These are phyloP conservation scores for Malacosoma neustria DNA, from an alignment of 2,888 invertebrate species.

Conservation along the genomic window DNA sequence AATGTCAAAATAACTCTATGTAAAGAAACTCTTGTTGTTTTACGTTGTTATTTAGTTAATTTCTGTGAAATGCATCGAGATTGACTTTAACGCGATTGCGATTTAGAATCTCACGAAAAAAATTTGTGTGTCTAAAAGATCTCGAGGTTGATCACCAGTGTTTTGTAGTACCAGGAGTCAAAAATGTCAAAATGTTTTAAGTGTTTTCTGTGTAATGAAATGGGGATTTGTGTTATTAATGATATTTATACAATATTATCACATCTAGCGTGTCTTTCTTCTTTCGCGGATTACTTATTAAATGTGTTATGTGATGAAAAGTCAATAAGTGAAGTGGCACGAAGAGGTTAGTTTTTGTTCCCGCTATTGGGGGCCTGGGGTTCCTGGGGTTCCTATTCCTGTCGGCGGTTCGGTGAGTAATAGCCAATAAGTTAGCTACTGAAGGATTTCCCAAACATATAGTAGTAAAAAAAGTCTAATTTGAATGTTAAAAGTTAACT, in stretches of 20 bases:
- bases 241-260: slow-evolving; percentile 6
- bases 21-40: slow-evolving; percentile 57
- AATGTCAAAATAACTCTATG: slow-evolving; percentile 61
- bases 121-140: neutral
- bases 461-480: neutral
- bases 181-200: slow-evolving; percentile 56
- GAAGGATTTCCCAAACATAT: slow-evolving; percentile 45
- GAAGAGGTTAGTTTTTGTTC: slow-evolving; percentile 66
- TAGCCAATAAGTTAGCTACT: slow-evolving; percentile 52
- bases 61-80: slow-evolving; percentile 38
- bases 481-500: neutral
- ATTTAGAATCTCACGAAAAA: neutral
- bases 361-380: slow-evolving; percentile 50
- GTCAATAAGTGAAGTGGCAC: neutral
- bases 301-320: slow-evolving; percentile 1
- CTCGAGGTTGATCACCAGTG: neutral
- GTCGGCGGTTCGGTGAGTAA: slow-evolving; percentile 64
- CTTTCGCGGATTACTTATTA: slow-evolving; percentile 6
- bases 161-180: slow-evolving; percentile 22
- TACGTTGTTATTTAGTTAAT: slow-evolving; percentile 29
- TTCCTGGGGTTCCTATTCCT: slow-evolving; percentile 30
- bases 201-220: slow-evolving; percentile 42
- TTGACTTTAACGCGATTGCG: slow-evolving; percentile 39
- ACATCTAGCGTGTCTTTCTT: slow-evolving; percentile 7
- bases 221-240: slow-evolving; percentile 13